Evolutionary conservation across 2,113 vertebrate genomes (phyloP).

Genomic region (Erythrocercus mccallii): DNA sequence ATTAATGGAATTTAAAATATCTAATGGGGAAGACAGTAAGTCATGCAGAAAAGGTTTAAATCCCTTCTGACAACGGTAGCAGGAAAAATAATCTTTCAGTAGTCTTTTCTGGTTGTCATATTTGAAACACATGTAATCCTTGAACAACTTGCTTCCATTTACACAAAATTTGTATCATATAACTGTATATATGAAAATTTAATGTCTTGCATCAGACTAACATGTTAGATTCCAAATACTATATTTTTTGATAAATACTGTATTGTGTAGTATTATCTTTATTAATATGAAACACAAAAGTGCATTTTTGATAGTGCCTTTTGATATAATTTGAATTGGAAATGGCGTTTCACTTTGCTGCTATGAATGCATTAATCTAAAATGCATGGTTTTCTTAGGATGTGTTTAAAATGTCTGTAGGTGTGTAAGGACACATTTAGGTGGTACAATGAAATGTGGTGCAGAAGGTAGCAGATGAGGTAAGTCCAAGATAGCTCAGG

Average conservation of each 20-base stretch:
- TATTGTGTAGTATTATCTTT: neutral
- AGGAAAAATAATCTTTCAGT: neutral
- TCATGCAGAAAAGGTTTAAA: neutral
- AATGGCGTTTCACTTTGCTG: neutral
- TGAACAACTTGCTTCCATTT: neutral
- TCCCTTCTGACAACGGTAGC: neutral
- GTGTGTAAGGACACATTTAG: neutral
- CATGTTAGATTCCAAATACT: neutral
- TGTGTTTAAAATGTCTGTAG: neutral
- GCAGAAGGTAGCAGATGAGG: neutral
- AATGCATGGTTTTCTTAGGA: neutral
- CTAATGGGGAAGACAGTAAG: neutral
- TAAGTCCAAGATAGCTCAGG: neutral
- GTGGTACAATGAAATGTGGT: neutral
- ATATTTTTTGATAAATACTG: neutral
- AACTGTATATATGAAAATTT: neutral
- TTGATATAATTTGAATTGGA: neutral
- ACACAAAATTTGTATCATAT: neutral
- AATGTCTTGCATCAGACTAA: neutral
- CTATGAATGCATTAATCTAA: neutral
- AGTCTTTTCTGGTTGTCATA: neutral
- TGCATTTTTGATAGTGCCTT: neutral
- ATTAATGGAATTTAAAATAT: neutral
- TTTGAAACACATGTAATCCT: neutral
- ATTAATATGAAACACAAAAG: neutral